phyloP scores from a whole-genome alignment of 2,113 vertebrate species.

The Malurus elegans region DNA sequence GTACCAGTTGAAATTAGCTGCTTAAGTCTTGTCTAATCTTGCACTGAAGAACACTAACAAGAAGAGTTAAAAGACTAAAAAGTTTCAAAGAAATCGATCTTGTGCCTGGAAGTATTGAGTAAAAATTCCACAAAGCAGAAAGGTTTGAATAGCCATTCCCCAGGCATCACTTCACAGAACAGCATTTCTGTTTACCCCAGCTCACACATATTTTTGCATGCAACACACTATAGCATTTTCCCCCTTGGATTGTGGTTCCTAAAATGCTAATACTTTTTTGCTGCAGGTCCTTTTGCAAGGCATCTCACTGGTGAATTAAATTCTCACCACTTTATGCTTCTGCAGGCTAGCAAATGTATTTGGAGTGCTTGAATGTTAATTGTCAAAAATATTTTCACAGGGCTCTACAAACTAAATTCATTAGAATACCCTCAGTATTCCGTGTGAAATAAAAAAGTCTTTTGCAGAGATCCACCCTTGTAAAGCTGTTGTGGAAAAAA shows the following conservation, averaged over 20 bases:
- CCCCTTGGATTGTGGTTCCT: neutral
- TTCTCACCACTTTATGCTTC: neutral
- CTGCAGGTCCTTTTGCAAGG: neutral
- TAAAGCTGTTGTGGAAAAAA: neutral
- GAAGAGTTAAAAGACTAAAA: neutral
- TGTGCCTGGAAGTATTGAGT: neutral
- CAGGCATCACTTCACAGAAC: neutral
- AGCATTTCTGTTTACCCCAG: neutral
- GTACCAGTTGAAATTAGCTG: neutral
- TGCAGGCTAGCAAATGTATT: neutral
- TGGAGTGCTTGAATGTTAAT: neutral
- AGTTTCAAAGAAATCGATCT: neutral
- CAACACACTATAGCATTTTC: neutral
- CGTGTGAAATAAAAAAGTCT: neutral
- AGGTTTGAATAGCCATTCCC: neutral
- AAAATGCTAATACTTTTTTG: neutral
- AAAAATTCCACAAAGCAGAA: neutral
- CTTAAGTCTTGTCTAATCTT: neutral
- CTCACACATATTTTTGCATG: neutral
- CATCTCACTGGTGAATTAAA: neutral
- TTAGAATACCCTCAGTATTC: neutral
- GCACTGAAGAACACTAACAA: neutral
- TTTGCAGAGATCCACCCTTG: neutral
- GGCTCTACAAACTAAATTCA: neutral
- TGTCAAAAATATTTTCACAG: neutral